Conservation (phyloP, 2,888 invertebrate genomes). For the Andrena trimmerana region DNA sequence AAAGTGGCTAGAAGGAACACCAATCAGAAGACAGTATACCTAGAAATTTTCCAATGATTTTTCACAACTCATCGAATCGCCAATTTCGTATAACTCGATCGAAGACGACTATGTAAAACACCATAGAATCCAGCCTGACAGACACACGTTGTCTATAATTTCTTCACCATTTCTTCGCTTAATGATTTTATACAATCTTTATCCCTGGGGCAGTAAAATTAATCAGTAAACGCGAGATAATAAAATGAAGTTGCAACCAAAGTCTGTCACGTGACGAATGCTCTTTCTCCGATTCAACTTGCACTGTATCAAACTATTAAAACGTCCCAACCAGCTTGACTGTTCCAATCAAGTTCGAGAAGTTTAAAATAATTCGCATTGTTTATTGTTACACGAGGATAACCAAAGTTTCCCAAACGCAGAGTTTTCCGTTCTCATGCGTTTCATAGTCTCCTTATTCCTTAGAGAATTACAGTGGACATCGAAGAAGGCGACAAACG, state of each 20-base stretch:
- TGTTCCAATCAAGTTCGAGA: background rate
- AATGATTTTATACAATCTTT: constrained; percentile 21
- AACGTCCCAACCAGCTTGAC: background rate
- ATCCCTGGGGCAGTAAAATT: background rate
- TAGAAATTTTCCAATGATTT: constrained; percentile 5
- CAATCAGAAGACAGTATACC: constrained; percentile 87
- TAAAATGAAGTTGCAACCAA: background rate
- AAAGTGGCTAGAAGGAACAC: constrained; percentile 91
- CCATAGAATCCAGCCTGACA: constrained; percentile 34
- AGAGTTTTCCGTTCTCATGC: background rate
- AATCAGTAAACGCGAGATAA: constrained; percentile 15
- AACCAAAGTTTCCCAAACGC: no score
- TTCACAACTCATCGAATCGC: background rate
- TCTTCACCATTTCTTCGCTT: background rate
- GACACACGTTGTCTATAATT: background rate
- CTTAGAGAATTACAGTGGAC: constrained; percentile 6
- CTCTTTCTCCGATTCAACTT: background rate
- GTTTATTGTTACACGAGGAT: no score
- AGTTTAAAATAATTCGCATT: no score
- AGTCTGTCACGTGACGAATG: background rate
- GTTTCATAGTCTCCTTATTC: background rate
- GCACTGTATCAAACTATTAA: background rate
- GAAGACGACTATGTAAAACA: constrained; percentile 23
- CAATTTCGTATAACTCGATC: constrained; percentile 30
- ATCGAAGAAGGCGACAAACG: background rate